phyloP scores from a whole-genome alignment of 2,797 vertebrate species.

The Trematomus bernacchii region DNA sequence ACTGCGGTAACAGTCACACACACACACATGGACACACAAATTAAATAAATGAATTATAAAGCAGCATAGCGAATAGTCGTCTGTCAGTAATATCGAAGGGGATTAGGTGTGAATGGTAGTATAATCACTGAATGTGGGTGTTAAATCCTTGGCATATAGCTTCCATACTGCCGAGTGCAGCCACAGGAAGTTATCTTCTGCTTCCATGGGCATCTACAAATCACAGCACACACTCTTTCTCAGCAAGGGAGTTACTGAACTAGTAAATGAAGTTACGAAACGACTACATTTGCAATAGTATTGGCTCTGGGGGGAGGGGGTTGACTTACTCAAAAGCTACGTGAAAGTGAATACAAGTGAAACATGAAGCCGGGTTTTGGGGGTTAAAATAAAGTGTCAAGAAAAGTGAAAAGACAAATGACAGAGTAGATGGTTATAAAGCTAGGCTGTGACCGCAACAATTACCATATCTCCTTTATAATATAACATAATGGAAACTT shows the following conservation, averaged over 20 bases:
- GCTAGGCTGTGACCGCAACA: neutral
- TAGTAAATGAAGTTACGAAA: constrained; percentile 35
- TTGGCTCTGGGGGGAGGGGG: neutral
- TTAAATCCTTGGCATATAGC: constrained; percentile 54
- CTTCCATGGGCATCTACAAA: constrained; percentile 30
- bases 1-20: constrained; percentile 1
- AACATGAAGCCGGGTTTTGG: constrained; percentile 6
- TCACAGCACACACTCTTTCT: constrained; percentile 24
- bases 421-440: constrained; percentile 3
- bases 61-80: constrained; percentile 23
- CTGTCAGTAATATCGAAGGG: constrained; percentile 45
- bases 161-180: constrained; percentile 43
- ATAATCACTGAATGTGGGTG: constrained; percentile 53
- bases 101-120: constrained; percentile 48
- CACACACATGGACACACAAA: constrained; percentile 34
- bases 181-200: constrained; percentile 43
- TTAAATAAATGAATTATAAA: constrained; percentile 39
- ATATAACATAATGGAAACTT: constrained; percentile 6
- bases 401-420: constrained; percentile 7
- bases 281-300: constrained; percentile 27
- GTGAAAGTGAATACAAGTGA: constrained; percentile 10
- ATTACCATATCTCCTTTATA: neutral
- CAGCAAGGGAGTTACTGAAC: constrained; percentile 21
- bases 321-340: constrained; percentile 2
- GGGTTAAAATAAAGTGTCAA: constrained; percentile 11